Base-by-base conservation (phyloP, 2,797 vertebrate genomes). In the Scarus forsteni region DNA sequence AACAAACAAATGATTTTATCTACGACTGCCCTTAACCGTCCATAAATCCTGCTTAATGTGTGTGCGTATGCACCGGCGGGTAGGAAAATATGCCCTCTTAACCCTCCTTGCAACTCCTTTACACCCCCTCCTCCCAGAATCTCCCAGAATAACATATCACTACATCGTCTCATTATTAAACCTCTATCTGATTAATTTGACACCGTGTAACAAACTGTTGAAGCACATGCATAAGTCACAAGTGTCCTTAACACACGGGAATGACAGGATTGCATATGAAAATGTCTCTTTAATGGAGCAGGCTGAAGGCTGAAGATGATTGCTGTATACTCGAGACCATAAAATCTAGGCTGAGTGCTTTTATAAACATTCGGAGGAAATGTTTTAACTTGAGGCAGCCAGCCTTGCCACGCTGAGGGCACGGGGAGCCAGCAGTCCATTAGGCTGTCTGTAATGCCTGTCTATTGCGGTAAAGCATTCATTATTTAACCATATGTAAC, bases 1-100 rank as follows among this genome's bases (percentile, higher is more conserved):
- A 81, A 84, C 81, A 92, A 92, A 94, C 91, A 91, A 83, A 91
- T 81, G 84, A 90, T 86, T 92, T 91, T 90, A 90, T 91, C 92
- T 92, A 61, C 46, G 51, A 72, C 73, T 58, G 72, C 72, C 76
- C 79, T 85, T 75, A 59, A 76, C 86, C 76, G 77, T 73, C 75
- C 90, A 93, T 94, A 92, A 90, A 94, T 94, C 90, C 85, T 87
- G 64, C 60, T 81, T 89, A 85, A 92, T 92, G 78, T 77, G 80
- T 36, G 77, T 61, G 83, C 80, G 84, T 42, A 8, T 56, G 76
- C 9, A 56, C 62, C 57, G 80, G 75, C 54, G 12, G 71, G 58
- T 69, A 84, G 83, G 79, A 71, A 87, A 83, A 76, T 48, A 61
- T 79, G 85, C 74, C 84, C 88, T 83, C 75, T 81, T 66, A 79